Conservation (phyloP, 2,797 vertebrate genomes). For the Bovichtus diacanthus region DNA sequence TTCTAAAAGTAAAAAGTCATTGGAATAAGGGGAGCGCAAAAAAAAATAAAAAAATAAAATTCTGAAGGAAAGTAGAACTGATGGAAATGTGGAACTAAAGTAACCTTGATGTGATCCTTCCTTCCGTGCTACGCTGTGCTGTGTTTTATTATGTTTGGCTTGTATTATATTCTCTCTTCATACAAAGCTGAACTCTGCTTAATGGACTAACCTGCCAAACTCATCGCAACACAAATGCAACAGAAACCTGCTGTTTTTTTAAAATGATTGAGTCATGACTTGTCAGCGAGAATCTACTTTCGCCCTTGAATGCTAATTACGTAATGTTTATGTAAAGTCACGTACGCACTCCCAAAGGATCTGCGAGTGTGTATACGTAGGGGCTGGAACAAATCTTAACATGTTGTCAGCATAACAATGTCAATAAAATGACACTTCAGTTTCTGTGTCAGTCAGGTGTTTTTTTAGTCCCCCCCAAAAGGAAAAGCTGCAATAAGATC, state of each 20-base stretch:
- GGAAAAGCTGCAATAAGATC: constrained; percentile 50
- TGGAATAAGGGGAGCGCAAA: constrained; percentile 21
- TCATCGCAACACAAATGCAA: constrained; percentile 66
- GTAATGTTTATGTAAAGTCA: constrained; percentile 70
- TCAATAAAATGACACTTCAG: constrained; percentile 72
- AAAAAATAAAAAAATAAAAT: constrained; percentile 35
- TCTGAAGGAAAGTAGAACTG: constrained; percentile 35
- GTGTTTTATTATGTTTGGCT: constrained; percentile 61
- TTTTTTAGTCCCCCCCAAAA: constrained; percentile 32
- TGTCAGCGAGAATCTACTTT: constrained; percentile 68
- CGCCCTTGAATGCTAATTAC: constrained; percentile 76
- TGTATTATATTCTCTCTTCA: constrained; percentile 48
- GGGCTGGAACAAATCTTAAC: constrained; percentile 71
- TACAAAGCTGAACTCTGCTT: constrained; percentile 69
- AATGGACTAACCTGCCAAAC: constrained; percentile 77
- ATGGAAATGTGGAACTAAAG: constrained; percentile 56
- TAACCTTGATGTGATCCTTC: constrained; percentile 65
- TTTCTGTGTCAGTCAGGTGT: constrained; percentile 48
- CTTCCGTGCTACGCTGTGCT: constrained; percentile 23
- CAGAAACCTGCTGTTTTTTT: constrained; percentile 66
- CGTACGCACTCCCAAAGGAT: constrained; percentile 65
- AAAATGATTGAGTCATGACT: constrained; percentile 78
- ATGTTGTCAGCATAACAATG: constrained; percentile 76
- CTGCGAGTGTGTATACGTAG: neutral
- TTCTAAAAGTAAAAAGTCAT: neutral